Evolutionary conservation across 2,797 vertebrate genomes (phyloP).

Genomic region (Fistularia commersonii): DNA sequence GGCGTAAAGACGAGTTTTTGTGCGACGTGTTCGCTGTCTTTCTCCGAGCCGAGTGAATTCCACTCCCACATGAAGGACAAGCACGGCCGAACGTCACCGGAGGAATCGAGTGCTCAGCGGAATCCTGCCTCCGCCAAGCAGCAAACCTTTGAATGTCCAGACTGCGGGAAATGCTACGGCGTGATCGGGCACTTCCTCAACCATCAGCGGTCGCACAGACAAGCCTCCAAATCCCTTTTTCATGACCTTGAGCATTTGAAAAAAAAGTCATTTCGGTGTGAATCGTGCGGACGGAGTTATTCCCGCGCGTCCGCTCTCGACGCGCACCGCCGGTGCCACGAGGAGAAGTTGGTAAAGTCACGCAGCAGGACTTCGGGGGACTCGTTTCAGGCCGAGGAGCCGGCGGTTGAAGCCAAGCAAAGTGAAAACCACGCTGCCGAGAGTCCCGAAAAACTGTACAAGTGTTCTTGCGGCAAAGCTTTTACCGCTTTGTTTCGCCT

Average conservation of each 20-base stretch:
- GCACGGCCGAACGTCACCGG: conserved; percentile 42
- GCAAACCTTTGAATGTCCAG: conserved; percentile 67
- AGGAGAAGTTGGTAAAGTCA: conserved; percentile 74
- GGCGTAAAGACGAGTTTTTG: conserved; percentile 54
- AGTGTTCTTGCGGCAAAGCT: conserved; percentile 75
- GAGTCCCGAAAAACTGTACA: conserved; percentile 48
- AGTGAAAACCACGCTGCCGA: conserved; percentile 21
- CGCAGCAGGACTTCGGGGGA: conserved; percentile 53
- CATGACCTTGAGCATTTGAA: conserved; percentile 75
- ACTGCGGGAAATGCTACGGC: conserved; percentile 76
- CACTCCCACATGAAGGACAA: conserved; percentile 54
- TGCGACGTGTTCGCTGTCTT: conserved; percentile 65
- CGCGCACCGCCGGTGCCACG: conserved; percentile 78
- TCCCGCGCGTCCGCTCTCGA: conserved; percentile 80
- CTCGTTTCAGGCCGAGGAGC: conserved; percentile 25
- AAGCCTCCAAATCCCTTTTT: conserved; percentile 76
- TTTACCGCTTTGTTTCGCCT: conserved; percentile 66
- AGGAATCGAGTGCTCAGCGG: conserved; percentile 14
- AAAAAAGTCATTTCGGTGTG: conserved; percentile 79
- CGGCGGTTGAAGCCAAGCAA: conserved; percentile 40
- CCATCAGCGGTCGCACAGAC: conserved; percentile 76
- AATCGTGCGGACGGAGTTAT: conserved; percentile 76
- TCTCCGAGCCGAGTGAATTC: conserved; percentile 49
- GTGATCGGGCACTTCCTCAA: conserved; percentile 75
- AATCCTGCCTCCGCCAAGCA: conserved; percentile 45